phyloP scores from a whole-genome alignment of 2,113 vertebrate genomes.

The Coptodon bakossiorum region DNA sequence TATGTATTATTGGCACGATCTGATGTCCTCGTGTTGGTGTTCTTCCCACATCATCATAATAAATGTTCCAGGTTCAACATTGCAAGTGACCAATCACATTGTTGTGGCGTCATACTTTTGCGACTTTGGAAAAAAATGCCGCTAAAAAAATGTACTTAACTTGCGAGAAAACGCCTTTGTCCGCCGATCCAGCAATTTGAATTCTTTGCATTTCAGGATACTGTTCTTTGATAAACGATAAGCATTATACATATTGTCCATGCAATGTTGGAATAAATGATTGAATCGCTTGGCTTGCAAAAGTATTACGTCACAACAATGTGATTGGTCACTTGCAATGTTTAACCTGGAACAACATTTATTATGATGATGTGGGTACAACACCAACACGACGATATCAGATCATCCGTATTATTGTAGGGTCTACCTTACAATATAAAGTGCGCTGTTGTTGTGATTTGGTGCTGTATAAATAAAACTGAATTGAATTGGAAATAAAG shows the following conservation, averaged over 20 bases:
- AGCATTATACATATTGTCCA: neutral
- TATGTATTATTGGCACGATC: neutral
- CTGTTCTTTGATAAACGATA: neutral
- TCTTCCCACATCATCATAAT: neutral
- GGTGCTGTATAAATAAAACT: neutral
- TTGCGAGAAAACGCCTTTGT: neutral
- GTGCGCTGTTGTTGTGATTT: neutral
- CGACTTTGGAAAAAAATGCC: rapidly evolving
- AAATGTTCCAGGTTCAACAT: neutral
- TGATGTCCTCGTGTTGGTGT: neutral
- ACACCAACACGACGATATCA: rapidly evolving
- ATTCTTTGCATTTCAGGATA: neutral
- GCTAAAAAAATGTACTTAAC: neutral
- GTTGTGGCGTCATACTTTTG: neutral
- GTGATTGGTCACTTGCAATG: neutral
- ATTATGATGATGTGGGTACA: neutral
- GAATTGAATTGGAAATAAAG: neutral
- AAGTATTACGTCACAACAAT: neutral
- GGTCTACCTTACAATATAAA: neutral
- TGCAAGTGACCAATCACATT: neutral
- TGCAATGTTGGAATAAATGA: neutral
- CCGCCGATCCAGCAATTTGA: neutral
- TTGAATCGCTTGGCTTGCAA: neutral
- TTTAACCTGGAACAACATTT: neutral
- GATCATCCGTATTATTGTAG: neutral